Evolutionary conservation across 2,113 vertebrate species (phyloP), one percentile per base, ranked within the genome.

Genomic region (Toxotes jaculatrix): DNA sequence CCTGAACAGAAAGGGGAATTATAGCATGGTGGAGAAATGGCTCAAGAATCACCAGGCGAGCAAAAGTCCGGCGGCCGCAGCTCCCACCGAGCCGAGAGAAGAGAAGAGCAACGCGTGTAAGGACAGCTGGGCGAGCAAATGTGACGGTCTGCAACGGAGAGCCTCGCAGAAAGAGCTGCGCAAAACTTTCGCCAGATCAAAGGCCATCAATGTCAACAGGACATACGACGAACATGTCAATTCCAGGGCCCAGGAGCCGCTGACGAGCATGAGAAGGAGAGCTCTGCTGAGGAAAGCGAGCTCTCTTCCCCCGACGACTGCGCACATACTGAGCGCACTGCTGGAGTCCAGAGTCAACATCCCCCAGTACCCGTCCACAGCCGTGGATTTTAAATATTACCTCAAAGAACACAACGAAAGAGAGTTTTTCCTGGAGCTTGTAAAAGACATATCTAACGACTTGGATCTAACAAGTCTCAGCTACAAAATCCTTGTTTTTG

Each of bases 391-490:
- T 90, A 99, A 99, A 91, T 98, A 98, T 90, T 96, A 98, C 92
- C 97, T 99, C 72, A 99, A 97, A 90, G 96, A 97, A 87, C 95
- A 97, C 88, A 98, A 97, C 71, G 97, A 99, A 76, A 95, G 97
- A 21, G 97, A 98, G 93, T 99, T 99, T 89, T 99, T 99, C 93
- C 92, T 99, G 86, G 98, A 99, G 89, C 95, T 99, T 23, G 98
- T 99, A n/a, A 99, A 99, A 92, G 98, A 99, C 93, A 98, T 99
- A 56, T 99, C 98, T 59, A 99, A 99, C 90, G 98, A 99, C 93
- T 91, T 99, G 94, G 98, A 99, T 91, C 92, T 99, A 79, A 96
- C 96, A 62, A 98, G 97, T 87, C 96, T 99, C 59, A 98, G 98
- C 94, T 98, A 97, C 93, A 99, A 99, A 91, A 98, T 99, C 89